Evolutionary conservation across 1,140 invertebrate genomes (phyloP).

Genomic region (Drosophila triauraria): DNA sequence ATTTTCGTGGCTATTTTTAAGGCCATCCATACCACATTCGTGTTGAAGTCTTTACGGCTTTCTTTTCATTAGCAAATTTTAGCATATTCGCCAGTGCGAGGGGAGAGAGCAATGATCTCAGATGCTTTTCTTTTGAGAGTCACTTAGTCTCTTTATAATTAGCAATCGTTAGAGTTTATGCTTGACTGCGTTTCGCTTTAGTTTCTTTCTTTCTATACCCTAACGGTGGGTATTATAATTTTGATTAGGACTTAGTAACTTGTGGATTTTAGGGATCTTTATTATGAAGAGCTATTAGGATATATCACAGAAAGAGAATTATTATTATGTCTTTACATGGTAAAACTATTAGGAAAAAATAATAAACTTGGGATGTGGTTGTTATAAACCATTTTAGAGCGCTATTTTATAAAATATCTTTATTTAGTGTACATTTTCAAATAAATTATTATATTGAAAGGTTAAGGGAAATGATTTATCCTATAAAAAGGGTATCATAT

Average conservation of each 20-base stretch:
- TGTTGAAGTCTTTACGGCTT: constrained; percentile 32
- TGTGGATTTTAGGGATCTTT: background rate
- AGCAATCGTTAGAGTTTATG: constrained; percentile 79
- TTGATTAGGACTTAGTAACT: background rate
- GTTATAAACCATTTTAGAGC: background rate
- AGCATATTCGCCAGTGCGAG: constrained; percentile 3
- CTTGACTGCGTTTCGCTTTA: constrained; percentile 70
- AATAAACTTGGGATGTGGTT: background rate
- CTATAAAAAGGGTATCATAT: background rate
- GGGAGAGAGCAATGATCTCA: constrained; percentile 50
- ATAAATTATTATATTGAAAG: no score
- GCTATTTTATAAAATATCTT: background rate
- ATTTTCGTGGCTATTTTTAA: constrained; percentile 22
- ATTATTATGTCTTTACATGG: background rate
- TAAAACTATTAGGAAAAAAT: no score
- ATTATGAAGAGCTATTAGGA: background rate
- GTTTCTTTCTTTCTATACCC: constrained; percentile 39
- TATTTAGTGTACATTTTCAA: background rate
- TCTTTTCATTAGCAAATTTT: constrained; percentile 47
- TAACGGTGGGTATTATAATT: constrained; percentile 1
- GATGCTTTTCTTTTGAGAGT: constrained; percentile 26
- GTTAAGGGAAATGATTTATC: no score
- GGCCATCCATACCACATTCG: constrained; percentile 15
- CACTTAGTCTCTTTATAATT: constrained; percentile 73
- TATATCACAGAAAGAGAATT: background rate